These are phyloP conservation scores for Cygnus olor DNA, from an alignment of 2,797 vertebrate species.

Conservation along the genomic window DNA sequence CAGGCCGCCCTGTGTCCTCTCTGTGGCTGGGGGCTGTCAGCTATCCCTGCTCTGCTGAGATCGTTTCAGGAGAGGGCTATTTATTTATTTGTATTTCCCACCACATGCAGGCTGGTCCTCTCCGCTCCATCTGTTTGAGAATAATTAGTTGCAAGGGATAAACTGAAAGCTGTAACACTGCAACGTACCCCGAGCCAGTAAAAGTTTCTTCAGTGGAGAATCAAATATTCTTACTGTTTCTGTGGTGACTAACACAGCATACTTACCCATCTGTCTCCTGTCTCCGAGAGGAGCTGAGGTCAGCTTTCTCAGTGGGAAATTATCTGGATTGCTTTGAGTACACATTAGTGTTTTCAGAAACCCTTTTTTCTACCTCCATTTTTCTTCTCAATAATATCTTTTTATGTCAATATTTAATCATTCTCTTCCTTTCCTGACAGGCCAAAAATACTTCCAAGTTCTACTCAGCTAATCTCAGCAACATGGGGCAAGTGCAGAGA, in stretches of 20 bases:
- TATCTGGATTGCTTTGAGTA: slow-evolving; percentile 51
- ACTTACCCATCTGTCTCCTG: slow-evolving; percentile 67
- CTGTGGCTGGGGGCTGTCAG: not conserved
- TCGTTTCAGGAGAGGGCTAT: not conserved
- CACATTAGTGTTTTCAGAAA: slow-evolving; percentile 45
- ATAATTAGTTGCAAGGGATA: slow-evolving; percentile 42
- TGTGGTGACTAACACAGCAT: slow-evolving; percentile 67
- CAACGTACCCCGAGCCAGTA: slow-evolving; percentile 17
- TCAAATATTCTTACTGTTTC: slow-evolving; percentile 29
- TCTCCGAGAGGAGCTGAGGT: slow-evolving; percentile 61
- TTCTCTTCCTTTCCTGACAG: slow-evolving; percentile 24
- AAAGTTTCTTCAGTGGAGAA: slow-evolving; percentile 48
- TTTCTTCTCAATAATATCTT: slow-evolving; percentile 38
- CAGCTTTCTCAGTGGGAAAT: slow-evolving; percentile 70
- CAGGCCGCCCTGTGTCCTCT: rapidly evolving
- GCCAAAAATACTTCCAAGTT: not conserved
- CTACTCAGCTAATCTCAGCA: not conserved
- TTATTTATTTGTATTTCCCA: not conserved
- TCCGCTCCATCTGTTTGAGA: slow-evolving; percentile 44
- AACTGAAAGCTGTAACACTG: slow-evolving; percentile 17
- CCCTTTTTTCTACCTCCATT: slow-evolving; percentile 42
- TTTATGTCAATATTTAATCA: slow-evolving; percentile 56
- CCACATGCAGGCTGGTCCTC: rapidly evolving
- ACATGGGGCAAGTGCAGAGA: not conserved
- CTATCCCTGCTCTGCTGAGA: not conserved